Percentiles rank a stretch among this genome's conserved stretches.
Evolutionary conservation across 2,113 vertebrate species (phyloP).

Genomic region (Daphoenositta chrysoptera): DNA sequence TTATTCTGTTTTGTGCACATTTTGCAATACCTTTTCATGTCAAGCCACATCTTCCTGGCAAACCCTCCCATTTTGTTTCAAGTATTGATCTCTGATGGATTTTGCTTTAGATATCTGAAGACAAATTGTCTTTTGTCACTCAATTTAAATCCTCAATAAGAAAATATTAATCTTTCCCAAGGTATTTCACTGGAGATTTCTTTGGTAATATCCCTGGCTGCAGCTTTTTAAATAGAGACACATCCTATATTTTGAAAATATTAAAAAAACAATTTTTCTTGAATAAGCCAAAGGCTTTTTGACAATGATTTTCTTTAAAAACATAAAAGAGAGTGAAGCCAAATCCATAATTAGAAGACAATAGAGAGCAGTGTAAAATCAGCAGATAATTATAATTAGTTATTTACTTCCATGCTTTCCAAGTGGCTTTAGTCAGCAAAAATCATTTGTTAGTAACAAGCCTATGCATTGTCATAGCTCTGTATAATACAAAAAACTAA

Average conservation of each 20-base stretch:
- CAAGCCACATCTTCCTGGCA: not conserved
- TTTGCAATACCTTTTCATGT: not conserved
- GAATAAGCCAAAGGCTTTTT: not conserved
- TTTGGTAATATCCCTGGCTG: not conserved
- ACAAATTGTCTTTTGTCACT: not conserved
- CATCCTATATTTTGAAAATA: not conserved
- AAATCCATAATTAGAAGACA: not conserved
- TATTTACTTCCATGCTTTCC: not conserved
- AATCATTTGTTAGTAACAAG: not conserved
- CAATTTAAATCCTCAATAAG: not conserved
- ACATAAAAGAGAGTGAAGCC: not conserved
- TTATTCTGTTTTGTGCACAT: not conserved
- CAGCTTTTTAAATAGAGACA: not conserved
- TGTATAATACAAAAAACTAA: not conserved
- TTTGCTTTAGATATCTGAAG: not conserved
- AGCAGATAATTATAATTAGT: not conserved
- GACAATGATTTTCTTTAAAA: not conserved
- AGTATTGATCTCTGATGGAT: not conserved
- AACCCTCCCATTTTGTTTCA: not conserved
- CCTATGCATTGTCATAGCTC: not conserved
- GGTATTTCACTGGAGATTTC: not conserved
- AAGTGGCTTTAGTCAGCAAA: not conserved
- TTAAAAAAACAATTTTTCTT: not conserved
- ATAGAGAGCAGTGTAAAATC: not conserved
- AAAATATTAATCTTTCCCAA: not conserved